Evolutionary conservation across 2,888 invertebrate species (phyloP).

Genomic region (Oscheius sp.): DNA sequence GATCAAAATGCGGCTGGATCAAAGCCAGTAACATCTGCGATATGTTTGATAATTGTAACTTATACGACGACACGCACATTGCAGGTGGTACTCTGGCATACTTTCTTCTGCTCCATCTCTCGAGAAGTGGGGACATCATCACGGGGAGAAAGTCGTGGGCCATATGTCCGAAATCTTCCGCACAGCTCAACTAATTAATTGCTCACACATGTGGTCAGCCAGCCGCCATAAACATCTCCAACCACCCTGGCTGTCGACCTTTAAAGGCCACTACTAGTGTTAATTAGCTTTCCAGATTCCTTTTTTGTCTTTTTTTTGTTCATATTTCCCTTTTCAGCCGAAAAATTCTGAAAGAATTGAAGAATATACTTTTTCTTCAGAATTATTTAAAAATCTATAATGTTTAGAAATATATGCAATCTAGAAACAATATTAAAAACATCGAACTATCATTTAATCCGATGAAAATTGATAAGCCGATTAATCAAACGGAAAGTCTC

Average conservation of each 20-base stretch:
- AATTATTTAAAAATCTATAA: not conserved
- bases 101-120: not conserved
- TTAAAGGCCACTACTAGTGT: slow-evolving; percentile 15
- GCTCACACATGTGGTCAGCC: slow-evolving; percentile 32
- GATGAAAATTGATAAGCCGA: too few species aligned
- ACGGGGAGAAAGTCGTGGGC: slow-evolving; percentile 9
- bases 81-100: not conserved
- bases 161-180: slow-evolving; percentile 30
- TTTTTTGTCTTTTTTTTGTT: slow-evolving; percentile 5
- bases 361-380: too few species aligned
- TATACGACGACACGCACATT: slow-evolving; percentile 12
- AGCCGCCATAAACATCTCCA: slow-evolving; percentile 33
- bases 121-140: not conserved
- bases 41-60: slow-evolving; percentile 31
- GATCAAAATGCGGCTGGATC: slow-evolving; percentile 5
- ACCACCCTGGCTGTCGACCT: slow-evolving; percentile 16
- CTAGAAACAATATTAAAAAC: too few species aligned
- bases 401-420: not conserved
- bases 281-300: slow-evolving; percentile 11
- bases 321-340: not conserved
- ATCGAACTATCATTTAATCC: too few species aligned
- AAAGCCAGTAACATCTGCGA: slow-evolving; percentile 23
- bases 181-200: slow-evolving; percentile 35
- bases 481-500: too few species aligned
- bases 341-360: not conserved